Conservation (phyloP, 2,888 invertebrate species). For the Blera fallax region DNA sequence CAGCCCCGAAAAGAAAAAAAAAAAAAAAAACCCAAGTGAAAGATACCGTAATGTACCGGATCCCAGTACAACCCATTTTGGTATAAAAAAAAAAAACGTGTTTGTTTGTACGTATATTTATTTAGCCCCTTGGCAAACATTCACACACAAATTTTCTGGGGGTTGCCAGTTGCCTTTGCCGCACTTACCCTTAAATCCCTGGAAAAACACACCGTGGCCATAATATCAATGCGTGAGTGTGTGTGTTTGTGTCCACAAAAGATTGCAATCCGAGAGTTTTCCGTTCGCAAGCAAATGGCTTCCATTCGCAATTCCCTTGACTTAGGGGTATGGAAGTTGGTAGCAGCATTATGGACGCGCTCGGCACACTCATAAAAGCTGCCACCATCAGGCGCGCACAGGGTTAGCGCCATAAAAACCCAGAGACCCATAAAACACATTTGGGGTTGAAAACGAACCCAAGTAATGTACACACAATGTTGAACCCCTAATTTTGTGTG, state of each 20-base stretch:
- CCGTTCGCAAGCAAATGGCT: slow-evolving; percentile 45
- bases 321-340: slow-evolving; percentile 19
- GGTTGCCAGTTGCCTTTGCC: neutral
- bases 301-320: slow-evolving; percentile 48
- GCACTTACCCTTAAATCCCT: slow-evolving; percentile 18
- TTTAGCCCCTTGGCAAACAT: slow-evolving; percentile 13
- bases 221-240: neutral
- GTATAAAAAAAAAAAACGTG: neutral
- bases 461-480: slow-evolving; percentile 37
- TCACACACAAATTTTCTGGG: slow-evolving; percentile 15
- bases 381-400: slow-evolving; percentile 64
- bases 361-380: slow-evolving; percentile 65
- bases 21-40: neutral
- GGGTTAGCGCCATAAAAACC: slow-evolving; percentile 68
- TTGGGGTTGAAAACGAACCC: slow-evolving; percentile 56
- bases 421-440: slow-evolving; percentile 53
- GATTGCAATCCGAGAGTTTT: slow-evolving; percentile 57
- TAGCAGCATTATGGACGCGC: slow-evolving; percentile 54
- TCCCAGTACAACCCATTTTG: slow-evolving; percentile 29
- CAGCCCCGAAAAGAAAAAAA: neutral
- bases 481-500: slow-evolving; percentile 36
- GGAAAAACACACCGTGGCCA: slow-evolving; percentile 18
- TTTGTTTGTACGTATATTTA: slow-evolving; percentile 1
- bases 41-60: slow-evolving; percentile 2
- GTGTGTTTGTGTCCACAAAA: slow-evolving; percentile 7